Percentiles rank a stretch among this genome's conserved stretches.
Conservation (phyloP, 2,888 invertebrate species). For the Orchestes rusci region DNA sequence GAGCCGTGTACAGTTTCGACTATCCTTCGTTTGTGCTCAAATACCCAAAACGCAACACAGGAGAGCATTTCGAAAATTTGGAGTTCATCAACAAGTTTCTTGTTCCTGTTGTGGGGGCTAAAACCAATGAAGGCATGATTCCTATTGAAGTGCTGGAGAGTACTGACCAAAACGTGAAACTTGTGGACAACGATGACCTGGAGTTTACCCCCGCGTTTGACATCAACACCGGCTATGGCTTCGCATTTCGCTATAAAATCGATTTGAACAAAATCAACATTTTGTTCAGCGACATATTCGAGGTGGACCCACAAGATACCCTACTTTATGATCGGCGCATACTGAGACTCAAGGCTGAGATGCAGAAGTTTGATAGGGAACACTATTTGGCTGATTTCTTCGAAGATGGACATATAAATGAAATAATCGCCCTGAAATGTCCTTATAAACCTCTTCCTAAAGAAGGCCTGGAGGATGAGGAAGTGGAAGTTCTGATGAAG, state of each 20-base stretch:
- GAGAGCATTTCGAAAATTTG: constrained; percentile 70
- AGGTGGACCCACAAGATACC: constrained; percentile 61
- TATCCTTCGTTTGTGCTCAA: constrained; percentile 64
- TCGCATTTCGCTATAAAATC: constrained; percentile 39
- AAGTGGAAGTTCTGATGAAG: constrained; percentile 64
- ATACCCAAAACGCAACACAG: constrained; percentile 61
- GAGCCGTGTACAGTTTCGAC: constrained; percentile 61
- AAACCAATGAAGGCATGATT: too few species aligned
- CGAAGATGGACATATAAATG: constrained; percentile 54
- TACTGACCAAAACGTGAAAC: too few species aligned
- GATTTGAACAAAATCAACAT: constrained; percentile 48
- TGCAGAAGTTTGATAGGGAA: constrained; percentile 62
- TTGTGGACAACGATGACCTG: neutral
- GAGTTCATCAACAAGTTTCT: constrained; percentile 64
- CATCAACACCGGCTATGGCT: constrained; percentile 33
- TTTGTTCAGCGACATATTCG: constrained; percentile 66
- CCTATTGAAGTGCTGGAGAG: too few species aligned
- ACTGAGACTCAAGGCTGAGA: constrained; percentile 54
- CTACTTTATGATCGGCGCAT: constrained; percentile 49
- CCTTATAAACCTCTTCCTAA: constrained; percentile 46
- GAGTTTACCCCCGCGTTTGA: neutral
- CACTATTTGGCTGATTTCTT: constrained; percentile 76
- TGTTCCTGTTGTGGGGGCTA: constrained; percentile 31
- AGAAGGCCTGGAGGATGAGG: constrained; percentile 40
- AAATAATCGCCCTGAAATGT: constrained; percentile 48